Conservation (phyloP, 2,113 vertebrate genomes). For the Tautogolabrus adspersus region DNA sequence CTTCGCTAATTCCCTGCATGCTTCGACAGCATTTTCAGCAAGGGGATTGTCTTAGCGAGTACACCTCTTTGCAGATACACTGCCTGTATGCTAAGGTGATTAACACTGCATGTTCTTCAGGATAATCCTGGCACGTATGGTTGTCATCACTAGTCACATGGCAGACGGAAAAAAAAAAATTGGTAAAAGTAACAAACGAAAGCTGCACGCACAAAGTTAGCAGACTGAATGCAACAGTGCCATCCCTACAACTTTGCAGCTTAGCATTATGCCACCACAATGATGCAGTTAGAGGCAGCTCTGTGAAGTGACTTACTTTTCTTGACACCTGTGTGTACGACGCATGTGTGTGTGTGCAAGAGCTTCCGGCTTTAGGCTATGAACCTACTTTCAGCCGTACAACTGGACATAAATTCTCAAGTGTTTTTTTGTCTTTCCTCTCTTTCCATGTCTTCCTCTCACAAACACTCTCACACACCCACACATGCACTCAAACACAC, state of each 20-base stretch:
- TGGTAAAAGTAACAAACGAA: neutral
- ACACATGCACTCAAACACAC: conserved; percentile 35
- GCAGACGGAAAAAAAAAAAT: conserved; percentile 9
- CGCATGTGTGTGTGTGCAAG: neutral
- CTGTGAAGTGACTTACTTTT: neutral
- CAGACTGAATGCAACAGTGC: neutral
- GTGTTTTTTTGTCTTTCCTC: neutral
- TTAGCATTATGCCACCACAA: no score
- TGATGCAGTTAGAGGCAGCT: no score
- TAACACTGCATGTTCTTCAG: conserved; percentile 51
- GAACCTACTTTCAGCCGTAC: conserved; percentile 13
- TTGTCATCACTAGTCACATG: conserved; percentile 41
- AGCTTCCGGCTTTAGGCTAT: neutral
- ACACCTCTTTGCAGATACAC: conserved; percentile 48
- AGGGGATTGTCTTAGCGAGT: conserved; percentile 39
- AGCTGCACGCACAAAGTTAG: neutral
- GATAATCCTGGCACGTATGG: conserved; percentile 57
- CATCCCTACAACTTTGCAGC: neutral
- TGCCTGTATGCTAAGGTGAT: conserved; percentile 65
- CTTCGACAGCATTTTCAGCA: conserved; percentile 51
- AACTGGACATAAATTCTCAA: conserved; percentile 26
- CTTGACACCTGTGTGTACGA: neutral
- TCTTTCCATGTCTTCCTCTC: neutral
- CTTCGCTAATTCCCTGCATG: conserved; percentile 64
- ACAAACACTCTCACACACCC: conserved; percentile 42